These are phyloP conservation scores for Meliscaeva auricollis DNA, from an alignment of 2,888 invertebrate species.

Conservation along the genomic window DNA sequence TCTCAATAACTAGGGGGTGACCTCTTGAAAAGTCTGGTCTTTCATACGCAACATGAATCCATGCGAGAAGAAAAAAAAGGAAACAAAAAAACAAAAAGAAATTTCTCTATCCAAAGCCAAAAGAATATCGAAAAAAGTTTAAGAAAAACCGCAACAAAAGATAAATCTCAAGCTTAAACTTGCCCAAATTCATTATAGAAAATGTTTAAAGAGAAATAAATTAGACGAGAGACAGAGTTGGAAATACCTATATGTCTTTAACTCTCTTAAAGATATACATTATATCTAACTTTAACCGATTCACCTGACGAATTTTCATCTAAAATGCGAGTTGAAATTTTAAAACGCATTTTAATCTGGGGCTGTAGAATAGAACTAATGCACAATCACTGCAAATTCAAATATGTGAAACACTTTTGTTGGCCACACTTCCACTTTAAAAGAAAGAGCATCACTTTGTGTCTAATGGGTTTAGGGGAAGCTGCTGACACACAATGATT, in stretches of 20 bases:
- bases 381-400: conserved; percentile 21
- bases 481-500: conserved; percentile 15
- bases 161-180: conserved; percentile 69
- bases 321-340: background rate
- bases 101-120: background rate
- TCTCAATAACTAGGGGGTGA: conserved; percentile 17
- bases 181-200: conserved; percentile 62
- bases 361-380: conserved; percentile 19
- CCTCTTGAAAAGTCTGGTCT: conserved; percentile 6
- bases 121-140: conserved; percentile 32
- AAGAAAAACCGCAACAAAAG: conserved; percentile 55
- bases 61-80: conserved; percentile 51
- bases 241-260: background rate
- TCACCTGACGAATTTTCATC: conserved; percentile 32
- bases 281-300: background rate
- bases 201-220: conserved; percentile 37
- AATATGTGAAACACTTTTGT: conserved; percentile 38
- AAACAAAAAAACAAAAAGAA: conserved; percentile 11
- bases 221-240: conserved; percentile 8
- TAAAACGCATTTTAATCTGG: conserved; percentile 19
- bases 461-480: conserved; percentile 10
- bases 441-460: conserved; percentile 27
- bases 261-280: background rate
- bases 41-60: conserved; percentile 18
- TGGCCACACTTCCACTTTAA: conserved; percentile 47